Percentiles rank a stretch among this genome's conserved stretches.
These are phyloP conservation scores for Gastrophryne carolinensis DNA, from an alignment of 2,797 vertebrate species.

Conservation along the genomic window DNA sequence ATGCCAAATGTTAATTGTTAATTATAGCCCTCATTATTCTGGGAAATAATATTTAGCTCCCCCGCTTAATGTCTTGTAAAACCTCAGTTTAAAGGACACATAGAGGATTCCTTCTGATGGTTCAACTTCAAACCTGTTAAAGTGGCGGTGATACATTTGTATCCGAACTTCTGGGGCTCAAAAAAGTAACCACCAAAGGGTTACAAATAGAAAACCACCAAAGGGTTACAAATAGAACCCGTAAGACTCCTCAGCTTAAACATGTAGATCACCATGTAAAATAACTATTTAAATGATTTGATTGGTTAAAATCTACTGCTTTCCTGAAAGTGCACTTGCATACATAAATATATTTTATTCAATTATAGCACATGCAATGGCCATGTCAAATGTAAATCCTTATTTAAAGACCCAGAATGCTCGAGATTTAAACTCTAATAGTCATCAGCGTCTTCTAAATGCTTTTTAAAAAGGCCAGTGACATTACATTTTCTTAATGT, in stretches of 20 bases:
- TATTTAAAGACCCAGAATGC: constrained; percentile 2
- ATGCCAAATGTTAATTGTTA: too few relatives aligned
- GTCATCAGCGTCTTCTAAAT: neutral
- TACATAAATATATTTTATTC: neutral
- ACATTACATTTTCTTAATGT: constrained; percentile 11
- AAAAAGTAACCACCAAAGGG: too few relatives aligned
- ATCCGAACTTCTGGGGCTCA: too few relatives aligned
- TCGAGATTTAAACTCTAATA: neutral
- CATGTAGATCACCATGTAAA: neutral
- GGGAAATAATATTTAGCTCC: too few relatives aligned
- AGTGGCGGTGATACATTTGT: too few relatives aligned
- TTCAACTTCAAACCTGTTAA: too few relatives aligned
- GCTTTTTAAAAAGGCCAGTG: constrained; percentile 2
- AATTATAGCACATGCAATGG: neutral
- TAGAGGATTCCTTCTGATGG: too few relatives aligned
- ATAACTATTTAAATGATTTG: neutral
- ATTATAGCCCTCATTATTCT: too few relatives aligned
- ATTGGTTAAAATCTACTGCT: neutral
- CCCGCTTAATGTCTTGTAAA: too few relatives aligned
- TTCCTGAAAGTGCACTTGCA: neutral
- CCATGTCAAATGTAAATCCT: neutral
- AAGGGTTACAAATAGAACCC: neutral
- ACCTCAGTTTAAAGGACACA: too few relatives aligned
- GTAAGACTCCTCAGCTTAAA: neutral
- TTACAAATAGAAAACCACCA: too few relatives aligned